Conservation (phyloP, 2,113 vertebrate species). For the Chinchilla lanigera region DNA sequence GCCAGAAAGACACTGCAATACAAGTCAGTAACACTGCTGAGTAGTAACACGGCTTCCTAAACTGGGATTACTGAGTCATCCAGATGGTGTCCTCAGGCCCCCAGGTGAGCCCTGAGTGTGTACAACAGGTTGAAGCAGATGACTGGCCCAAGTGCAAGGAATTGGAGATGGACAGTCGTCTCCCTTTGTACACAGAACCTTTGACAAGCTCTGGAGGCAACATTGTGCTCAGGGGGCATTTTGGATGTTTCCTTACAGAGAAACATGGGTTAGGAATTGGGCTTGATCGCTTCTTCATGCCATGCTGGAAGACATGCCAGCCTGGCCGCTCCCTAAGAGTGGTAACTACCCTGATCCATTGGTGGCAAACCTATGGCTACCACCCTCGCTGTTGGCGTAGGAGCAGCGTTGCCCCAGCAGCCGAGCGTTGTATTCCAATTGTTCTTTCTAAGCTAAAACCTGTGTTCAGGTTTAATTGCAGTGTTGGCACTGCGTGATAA, state of each 20-base stretch:
- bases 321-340: constrained; percentile 15
- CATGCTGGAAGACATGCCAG: background rate
- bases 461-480: background rate
- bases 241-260: background rate
- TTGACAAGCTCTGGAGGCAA: background rate
- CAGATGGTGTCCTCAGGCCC: background rate
- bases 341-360: background rate
- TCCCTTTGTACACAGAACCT: background rate
- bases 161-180: background rate
- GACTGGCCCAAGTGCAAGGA: background rate
- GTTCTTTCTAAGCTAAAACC: background rate
- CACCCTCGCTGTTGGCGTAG: background rate
- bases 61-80: background rate
- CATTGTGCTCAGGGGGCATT: background rate
- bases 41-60: too few species aligned
- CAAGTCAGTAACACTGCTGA: background rate
- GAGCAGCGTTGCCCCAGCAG: background rate
- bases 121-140: background rate
- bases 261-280: background rate
- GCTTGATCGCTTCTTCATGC: background rate
- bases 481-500: background rate
- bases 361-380: background rate
- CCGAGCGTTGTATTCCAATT: background rate
- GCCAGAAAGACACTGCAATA: background rate
- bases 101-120: background rate